Evolutionary conservation across 2,888 invertebrate species (phyloP), one percentile per base, ranked within the genome.

Genomic region (Lordiphosa andalusiaca): DNA sequence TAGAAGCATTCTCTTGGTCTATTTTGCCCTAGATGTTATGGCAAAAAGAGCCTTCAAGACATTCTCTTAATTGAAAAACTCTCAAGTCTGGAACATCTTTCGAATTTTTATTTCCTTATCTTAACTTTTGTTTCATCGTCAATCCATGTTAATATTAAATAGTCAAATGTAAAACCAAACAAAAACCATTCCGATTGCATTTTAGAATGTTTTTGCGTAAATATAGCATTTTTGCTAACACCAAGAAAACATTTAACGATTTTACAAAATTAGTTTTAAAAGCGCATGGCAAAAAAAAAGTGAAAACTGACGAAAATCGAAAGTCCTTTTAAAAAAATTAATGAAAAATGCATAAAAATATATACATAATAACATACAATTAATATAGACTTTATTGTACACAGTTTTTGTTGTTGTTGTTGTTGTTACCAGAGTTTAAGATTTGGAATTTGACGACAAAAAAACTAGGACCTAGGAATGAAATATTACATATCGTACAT

Each of bases 141-240:
- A 30, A 30, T 67, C 59, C 65, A 67, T 74, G 69, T 73, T 78
- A 62, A 69, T 63, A 71, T 25, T 30, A 38, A 30, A 70, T 74
- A 74, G 73, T 71, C 62, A 71, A 76, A 76, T 73, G 60, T 59
- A 58, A 23, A 74, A 53, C 7, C 10, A n/a, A 50, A 44, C 37
- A 56, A 57, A 50, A 47, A 30, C 10, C 40, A 56, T 25, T 51
- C 57, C 55, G 65, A 68, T 61, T 67, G 66, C 74, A 77, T 77
- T 77, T 77, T 77, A 77, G 64, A 74, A 74, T 76, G 66, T 72
- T 75, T 80, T 80, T 72, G 80, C 72, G 72, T 78, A 72, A 72
- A 68, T 66, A 70, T 63, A 76, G 75, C 75, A 78, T 80, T 76
- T 72, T 80, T 78, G 75, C 75, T 75, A 70, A 67, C 68, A 55